These are phyloP conservation scores for Sebastes dallii DNA, from an alignment of 2,797 vertebrate species.

Conservation along the genomic window DNA sequence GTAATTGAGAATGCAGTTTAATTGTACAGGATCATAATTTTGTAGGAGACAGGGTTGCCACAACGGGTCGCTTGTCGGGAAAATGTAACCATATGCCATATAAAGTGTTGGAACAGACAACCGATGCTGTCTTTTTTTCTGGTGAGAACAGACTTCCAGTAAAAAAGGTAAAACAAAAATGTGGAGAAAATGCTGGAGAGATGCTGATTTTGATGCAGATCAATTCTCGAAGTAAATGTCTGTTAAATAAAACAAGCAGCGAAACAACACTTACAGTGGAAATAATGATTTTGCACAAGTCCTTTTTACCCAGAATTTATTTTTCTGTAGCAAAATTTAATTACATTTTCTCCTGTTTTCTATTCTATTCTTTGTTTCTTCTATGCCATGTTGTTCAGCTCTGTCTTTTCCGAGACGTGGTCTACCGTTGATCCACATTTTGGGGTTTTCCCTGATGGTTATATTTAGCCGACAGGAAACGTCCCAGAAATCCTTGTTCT, in stretches of 20 bases:
- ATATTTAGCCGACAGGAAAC: conserved; percentile 71
- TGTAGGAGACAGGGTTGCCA: too few relatives aligned
- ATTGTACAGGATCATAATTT: too few relatives aligned
- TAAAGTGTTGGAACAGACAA: not conserved
- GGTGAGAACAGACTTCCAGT: not conserved
- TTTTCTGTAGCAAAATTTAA: not conserved
- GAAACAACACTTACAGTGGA: not conserved
- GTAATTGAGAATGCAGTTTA: too few relatives aligned
- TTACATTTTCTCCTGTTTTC: not conserved
- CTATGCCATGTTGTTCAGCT: not conserved
- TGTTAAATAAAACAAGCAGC: too few relatives aligned
- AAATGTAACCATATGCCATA: not conserved
- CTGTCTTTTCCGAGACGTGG: not conserved
- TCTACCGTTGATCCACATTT: conserved; percentile 17
- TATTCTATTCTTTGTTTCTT: not conserved
- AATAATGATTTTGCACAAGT: not conserved
- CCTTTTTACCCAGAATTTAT: not conserved
- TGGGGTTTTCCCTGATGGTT: conserved; percentile 56
- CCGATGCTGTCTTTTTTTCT: not conserved
- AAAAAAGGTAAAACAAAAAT: not conserved
- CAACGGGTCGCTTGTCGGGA: not conserved
- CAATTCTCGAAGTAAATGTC: not conserved
- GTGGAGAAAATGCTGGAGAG: not conserved
- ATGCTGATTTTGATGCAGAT: not conserved
- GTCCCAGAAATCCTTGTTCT: conserved; percentile 44